Percentiles rank a stretch among this genome's conserved stretches.
These are phyloP conservation scores for Oncorhynchus mykiss DNA, from an alignment of 2,113 vertebrate species.

Conservation along the genomic window DNA sequence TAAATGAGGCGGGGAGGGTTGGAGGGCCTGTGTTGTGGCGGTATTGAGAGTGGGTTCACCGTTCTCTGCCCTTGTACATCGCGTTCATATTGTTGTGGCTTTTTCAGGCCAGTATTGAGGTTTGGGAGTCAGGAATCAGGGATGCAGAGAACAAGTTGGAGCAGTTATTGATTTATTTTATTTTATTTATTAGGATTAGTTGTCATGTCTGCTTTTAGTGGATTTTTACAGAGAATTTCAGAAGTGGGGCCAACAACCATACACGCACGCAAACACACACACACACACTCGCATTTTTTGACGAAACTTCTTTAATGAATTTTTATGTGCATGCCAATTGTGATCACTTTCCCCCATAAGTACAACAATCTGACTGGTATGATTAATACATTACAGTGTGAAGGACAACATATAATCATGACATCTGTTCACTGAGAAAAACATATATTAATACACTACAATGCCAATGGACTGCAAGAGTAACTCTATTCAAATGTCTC, in stretches of 20 bases:
- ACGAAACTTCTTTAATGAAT: neutral
- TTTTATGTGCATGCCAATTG: neutral
- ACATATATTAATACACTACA: neutral
- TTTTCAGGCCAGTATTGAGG: conserved; percentile 21
- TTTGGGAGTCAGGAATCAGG: neutral
- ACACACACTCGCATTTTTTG: neutral
- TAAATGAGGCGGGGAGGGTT: neutral
- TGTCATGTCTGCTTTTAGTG: no score
- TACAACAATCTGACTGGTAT: neutral
- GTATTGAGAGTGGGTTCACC: conserved; percentile 10
- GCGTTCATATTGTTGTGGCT: neutral
- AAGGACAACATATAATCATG: neutral
- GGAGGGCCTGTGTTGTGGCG: neutral
- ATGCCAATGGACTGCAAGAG: neutral
- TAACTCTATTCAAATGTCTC: neutral
- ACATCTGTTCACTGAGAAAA: neutral
- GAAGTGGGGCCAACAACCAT: conserved; percentile 18
- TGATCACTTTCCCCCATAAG: neutral
- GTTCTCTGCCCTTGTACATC: neutral
- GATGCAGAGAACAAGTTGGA: neutral
- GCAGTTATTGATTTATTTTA: neutral
- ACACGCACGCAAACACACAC: neutral
- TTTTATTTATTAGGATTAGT: no score
- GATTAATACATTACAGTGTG: neutral
- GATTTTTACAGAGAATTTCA: conserved; percentile 27